Conservation (phyloP, 2,797 vertebrate genomes). For the Columba guinea region DNA sequence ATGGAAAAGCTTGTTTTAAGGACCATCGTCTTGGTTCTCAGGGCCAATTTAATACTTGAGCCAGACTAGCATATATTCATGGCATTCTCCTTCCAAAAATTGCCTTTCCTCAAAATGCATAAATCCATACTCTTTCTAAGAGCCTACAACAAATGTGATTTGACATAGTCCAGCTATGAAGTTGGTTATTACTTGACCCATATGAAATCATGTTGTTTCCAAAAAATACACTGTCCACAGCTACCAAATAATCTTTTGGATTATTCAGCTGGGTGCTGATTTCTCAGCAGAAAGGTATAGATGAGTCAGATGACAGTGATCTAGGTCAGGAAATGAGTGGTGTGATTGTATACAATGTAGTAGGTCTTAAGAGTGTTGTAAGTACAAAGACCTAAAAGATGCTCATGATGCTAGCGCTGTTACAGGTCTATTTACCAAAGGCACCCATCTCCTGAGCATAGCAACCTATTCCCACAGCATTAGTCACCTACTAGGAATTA, state of each 20-base stretch:
- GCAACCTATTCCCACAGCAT: neutral
- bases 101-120: neutral
- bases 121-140: neutral
- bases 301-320: neutral
- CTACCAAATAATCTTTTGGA: neutral
- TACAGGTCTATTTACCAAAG: neutral
- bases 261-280: neutral
- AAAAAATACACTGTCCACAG: neutral
- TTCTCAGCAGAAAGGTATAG: neutral
- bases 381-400: neutral
- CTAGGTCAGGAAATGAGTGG: neutral
- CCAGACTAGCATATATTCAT: neutral
- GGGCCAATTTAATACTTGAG: neutral
- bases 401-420: accelerated
- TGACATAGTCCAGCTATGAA: neutral
- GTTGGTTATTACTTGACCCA: neutral
- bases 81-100: neutral
- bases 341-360: neutral
- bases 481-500: neutral
- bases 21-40: neutral
- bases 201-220: neutral
- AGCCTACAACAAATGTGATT: neutral
- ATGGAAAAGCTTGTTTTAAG: neutral
- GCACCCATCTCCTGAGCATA: neutral
- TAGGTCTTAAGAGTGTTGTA: neutral